phyloP scores from a whole-genome alignment of 2,797 vertebrate genomes.

The Cercopithecus hamlyni region DNA sequence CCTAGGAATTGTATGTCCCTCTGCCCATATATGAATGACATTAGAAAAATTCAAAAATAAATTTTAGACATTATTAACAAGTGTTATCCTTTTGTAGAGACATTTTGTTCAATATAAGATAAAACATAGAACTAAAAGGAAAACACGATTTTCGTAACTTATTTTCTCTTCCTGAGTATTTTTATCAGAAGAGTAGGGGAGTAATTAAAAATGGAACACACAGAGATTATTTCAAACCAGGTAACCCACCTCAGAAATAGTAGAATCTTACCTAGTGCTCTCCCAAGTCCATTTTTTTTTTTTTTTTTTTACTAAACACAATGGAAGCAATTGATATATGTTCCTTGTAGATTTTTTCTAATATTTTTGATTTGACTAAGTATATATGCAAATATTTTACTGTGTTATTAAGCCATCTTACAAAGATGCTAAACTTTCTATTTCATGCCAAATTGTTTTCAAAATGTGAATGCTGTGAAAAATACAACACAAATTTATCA shows the following conservation, averaged over 20 bases:
- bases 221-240: background rate
- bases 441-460: background rate
- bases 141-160: background rate
- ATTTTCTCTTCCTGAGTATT: background rate
- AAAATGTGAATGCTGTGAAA: background rate
- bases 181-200: background rate
- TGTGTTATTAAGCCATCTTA: background rate
- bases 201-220: background rate
- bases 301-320: background rate
- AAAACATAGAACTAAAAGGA: background rate
- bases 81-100: background rate
- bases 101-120: background rate
- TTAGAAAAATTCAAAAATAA: slow-evolving; percentile 17
- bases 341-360: background rate
- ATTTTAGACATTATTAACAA: slow-evolving; percentile 18
- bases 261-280: background rate
- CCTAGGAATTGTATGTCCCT: background rate
- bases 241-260: background rate
- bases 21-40: background rate
- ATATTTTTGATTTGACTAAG: background rate
- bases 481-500: background rate
- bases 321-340: background rate
- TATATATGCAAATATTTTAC: background rate
- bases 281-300: background rate
- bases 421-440: background rate